Evolutionary conservation across 2,888 invertebrate species (phyloP).

Genomic region (Machimus rusticus): DNA sequence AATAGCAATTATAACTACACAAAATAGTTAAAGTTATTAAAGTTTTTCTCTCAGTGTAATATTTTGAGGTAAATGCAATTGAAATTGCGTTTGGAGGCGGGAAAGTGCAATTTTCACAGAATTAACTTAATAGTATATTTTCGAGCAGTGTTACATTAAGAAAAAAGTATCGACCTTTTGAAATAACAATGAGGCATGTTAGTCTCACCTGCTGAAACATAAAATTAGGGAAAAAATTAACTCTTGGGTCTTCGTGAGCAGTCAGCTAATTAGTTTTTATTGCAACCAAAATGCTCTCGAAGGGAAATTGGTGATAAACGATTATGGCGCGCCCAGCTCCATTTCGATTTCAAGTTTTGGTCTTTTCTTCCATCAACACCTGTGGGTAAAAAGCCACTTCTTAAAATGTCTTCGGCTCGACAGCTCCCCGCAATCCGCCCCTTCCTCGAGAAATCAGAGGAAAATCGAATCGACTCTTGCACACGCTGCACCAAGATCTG

Average conservation of each 20-base stretch:
- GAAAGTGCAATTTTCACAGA: too few relatives aligned
- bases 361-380: constrained; percentile 2
- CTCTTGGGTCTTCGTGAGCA: neutral
- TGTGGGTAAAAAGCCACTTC: neutral
- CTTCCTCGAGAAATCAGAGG: neutral
- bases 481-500: neutral
- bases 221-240: neutral
- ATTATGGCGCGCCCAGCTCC: neutral
- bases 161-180: too few relatives aligned
- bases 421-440: neutral
- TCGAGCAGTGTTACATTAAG: too few relatives aligned
- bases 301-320: neutral
- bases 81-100: too few relatives aligned
- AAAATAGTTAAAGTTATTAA: too few relatives aligned
- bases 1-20: too few relatives aligned
- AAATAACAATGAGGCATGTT: too few relatives aligned
- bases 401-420: neutral
- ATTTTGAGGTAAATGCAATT: too few relatives aligned
- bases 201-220: neutral
- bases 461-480: neutral
- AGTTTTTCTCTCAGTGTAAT: too few relatives aligned
- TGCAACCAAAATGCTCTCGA: neutral
- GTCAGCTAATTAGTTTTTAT: constrained; percentile 5
- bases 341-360: neutral
- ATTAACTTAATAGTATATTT: too few relatives aligned